Base-by-base conservation (phyloP, 2,797 vertebrate species). In the Sebastiscus tertius region DNA sequence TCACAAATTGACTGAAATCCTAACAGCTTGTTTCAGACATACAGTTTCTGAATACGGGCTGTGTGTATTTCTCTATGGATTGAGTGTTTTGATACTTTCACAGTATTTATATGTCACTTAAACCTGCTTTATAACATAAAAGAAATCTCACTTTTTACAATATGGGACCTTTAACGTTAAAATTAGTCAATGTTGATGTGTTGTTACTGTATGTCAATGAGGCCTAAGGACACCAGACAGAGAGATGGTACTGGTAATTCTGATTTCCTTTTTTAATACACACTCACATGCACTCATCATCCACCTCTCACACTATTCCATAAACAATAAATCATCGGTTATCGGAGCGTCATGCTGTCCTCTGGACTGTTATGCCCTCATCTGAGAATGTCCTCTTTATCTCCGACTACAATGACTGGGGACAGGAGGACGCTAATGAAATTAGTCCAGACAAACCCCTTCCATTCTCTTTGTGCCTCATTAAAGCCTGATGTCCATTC, bases 391-490 rank as follows among this genome's bases (percentile, higher is more conserved):
- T 86, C 39, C 87, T 87, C 79, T 89, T 88, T 89, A 87, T 88
- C 77, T 88, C 68, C 31, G 59, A 24, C 68, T 63, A 86, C 89
- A 88, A 82, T 90, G 81, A 85, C 79, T 24, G 58, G 79, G 83
- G 87, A 91, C 72, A 80, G 82, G 84, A 89, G 83, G 88, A 85
- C 68, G 72, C 85, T 94, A 94, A 95, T 95, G 90, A 94, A 95
- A 94, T 95, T 93, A 95, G 91, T 83, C 84, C 81, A 79, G 87
- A 92, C 88, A 89, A 89, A 86, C 84, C 82, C 59, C 73, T 86
- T 88, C 79, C 79, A 92, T 93, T 92, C 78, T 91, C 86, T 84
- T 79, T 84, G 80, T 91, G 88, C 91, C 91, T 90, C 85, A 93
- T 94, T 95, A 94, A 78, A 88, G 87, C 78, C 77, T 58, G 75